Base-by-base conservation (phyloP, 1,140 invertebrate genomes). In the Argopecten irradians region DNA sequence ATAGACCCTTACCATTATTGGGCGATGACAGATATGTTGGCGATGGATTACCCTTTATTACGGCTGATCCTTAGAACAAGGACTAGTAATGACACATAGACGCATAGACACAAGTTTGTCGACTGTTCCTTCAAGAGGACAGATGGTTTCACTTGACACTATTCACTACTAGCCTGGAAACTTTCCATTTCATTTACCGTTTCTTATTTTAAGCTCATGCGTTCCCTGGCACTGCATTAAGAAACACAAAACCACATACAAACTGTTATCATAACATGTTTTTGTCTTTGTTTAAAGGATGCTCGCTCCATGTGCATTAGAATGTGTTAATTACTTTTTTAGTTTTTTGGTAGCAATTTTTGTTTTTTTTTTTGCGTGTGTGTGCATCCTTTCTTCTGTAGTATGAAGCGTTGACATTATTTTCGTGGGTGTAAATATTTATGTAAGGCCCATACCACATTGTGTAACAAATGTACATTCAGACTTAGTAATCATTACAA, bases 141-240 rank as follows among this genome's bases (percentile, higher is more conserved):
- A 71, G 55, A 71, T 71, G 55, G n/a, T 71, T 71, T 71, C 55
- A 28, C 55, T 71, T 71, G 55, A 71, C 55, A 71, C 28, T 71
- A n/a, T 71, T 71, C 55, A 71, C n/a, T 71, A 71, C 22, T 11
- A 71, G 16, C 55, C 55, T 71, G 55, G 55, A 71, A 71, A 8
- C 5, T n/a, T 71, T 71, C 55, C 55, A 71, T 71, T 71, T 71
- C 55, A 71, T 71, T n/a, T 71, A n/a, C 55, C 22, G 11, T 71
- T 71, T n/a, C 22, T 28, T 28, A 28, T n/a, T 71, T 71, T 71
- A n/a, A 28, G n/a, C 55, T 1, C 22, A 8, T 71, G 28, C n/a
- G 7, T 28, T 71, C n/a, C 55, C n/a, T 71, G 22, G 55, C 55
- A 71, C 28, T n/a, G n/a, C 55, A 71, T 28, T 71, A 28, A n/a